Base-by-base conservation (phyloP, 1,140 invertebrate genomes). In the Drosophila pectinifera region DNA sequence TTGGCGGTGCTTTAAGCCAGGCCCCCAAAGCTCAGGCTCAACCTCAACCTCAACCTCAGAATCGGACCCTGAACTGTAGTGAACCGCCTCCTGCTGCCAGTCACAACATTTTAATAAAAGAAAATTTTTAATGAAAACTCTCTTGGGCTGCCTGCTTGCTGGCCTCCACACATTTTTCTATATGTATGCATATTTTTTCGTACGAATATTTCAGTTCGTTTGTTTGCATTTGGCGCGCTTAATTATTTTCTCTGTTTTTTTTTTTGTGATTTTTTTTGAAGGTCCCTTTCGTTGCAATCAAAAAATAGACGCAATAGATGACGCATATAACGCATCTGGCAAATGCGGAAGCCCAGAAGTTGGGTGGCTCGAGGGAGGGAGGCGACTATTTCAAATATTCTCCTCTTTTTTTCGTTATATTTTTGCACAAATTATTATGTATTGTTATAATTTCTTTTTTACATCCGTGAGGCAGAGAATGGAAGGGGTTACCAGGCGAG, bases 371-470 rank as follows among this genome's bases (percentile, higher is more conserved):
- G 31, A 10, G n/a, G 5, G 5, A 43, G 54, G 46, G 38, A 56
- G 62, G 83, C 51, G 83, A 86, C 83, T 86, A 86, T 86, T 88
- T 88, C 58, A 86, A 83, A 88, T 77, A 63, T 62, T 70, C 18
- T 26, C 38, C 38, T 34, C 49, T 10, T n/a, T 18, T 74, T 79
- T 84, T 77, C 65, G 80, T 64, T 57, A 79, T 76, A 72, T 85
- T 85, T 84, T 75, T 78, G 53, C 83, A 83, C 83, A 82, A 86
- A 88, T 88, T 86, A 86, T 86, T 86, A 76, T 79, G 82, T 88
- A 86, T 86, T 86, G 83, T 86, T 88, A 88, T 86, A 78, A 82
- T 81, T 81, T 48, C 72, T 73, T 67, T 42, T 62, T 75, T 20
- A 39, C 34, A 57, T 54, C 41, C 55, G 43, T 34, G 31, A 34